Percentiles rank a stretch among this genome's conserved stretches.
These are phyloP conservation scores for Natrix natrix DNA, from an alignment of 2,797 vertebrate species.

Conservation along the genomic window DNA sequence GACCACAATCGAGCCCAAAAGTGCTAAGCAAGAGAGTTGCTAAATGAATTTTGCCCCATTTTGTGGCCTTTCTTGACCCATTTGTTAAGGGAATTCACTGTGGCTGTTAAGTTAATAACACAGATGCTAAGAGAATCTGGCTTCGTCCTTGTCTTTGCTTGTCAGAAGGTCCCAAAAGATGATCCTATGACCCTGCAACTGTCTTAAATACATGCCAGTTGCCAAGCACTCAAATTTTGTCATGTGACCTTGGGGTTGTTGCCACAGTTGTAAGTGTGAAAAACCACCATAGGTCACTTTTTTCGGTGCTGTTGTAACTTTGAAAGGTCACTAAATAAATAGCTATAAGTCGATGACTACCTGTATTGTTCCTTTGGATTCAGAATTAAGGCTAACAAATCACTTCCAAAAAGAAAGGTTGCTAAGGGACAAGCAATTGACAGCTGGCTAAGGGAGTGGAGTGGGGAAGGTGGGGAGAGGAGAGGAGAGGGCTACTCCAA, in stretches of 20 bases:
- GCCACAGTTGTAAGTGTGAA: background rate
- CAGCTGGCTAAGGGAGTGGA: background rate
- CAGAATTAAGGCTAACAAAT: background rate
- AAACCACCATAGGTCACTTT: background rate
- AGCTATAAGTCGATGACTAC: background rate
- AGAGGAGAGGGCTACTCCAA: background rate
- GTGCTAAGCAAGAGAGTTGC: background rate
- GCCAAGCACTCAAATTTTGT: background rate
- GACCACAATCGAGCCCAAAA: background rate
- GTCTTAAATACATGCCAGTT: background rate
- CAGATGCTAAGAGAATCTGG: background rate
- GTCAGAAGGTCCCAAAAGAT: background rate
- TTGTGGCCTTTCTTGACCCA: background rate
- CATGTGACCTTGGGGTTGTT: background rate
- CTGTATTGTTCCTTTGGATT: background rate
- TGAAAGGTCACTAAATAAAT: background rate
- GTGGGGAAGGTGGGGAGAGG: background rate
- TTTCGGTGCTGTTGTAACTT: background rate
- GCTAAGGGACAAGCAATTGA: background rate
- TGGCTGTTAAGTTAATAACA: background rate
- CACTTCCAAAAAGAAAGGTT: background rate
- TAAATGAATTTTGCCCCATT: background rate
- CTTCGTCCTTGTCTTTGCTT: background rate
- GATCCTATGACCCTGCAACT: background rate
- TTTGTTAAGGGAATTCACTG: background rate